These are phyloP conservation scores for Spondyliosoma cantharus DNA, from an alignment of 2,797 vertebrate species.

Conservation along the genomic window DNA sequence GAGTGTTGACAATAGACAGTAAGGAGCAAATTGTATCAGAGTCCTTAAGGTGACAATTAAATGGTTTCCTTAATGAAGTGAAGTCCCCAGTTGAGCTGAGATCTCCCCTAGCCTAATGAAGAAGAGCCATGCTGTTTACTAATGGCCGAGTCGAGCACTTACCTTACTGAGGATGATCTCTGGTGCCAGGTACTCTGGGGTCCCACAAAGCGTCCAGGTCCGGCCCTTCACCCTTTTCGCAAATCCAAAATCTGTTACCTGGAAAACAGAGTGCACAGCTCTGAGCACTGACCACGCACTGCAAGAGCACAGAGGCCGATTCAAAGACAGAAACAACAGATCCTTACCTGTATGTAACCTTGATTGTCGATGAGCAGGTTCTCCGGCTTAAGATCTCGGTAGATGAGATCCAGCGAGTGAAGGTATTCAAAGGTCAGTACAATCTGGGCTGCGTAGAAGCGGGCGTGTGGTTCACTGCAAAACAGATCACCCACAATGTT, in stretches of 20 bases:
- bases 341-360: slow-evolving; percentile 91
- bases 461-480: slow-evolving; percentile 92
- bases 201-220: slow-evolving; percentile 96
- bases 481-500: slow-evolving; percentile 43
- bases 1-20: not conserved
- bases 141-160: slow-evolving; percentile 31
- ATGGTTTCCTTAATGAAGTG: not conserved
- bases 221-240: slow-evolving; percentile 95
- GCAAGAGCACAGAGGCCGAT: not conserved
- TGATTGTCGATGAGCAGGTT: slow-evolving; percentile 96
- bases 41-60: not conserved
- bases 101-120: too few species aligned
- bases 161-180: slow-evolving; percentile 97
- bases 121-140: not conserved
- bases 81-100: not conserved
- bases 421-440: slow-evolving; percentile 97
- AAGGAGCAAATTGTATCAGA: not conserved
- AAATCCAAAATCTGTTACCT: slow-evolving; percentile 98
- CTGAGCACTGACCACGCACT: not conserved
- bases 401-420: slow-evolving; percentile 96
- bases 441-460: slow-evolving; percentile 96
- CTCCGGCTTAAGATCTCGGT: slow-evolving; percentile 95
- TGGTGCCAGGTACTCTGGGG: slow-evolving; percentile 93
- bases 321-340: not conserved
- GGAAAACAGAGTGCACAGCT: slow-evolving; percentile 18